phyloP scores from a whole-genome alignment of 2,113 vertebrate genomes.

The Xenopus tropicalis region UCB_Xtro_10.0 CM004452.2:15909501-15910000 shows the following conservation, averaged over 20 bases:
- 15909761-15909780: conserved; percentile 35
- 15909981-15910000: too few species aligned
- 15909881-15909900: conserved; percentile 10
- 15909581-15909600: too few species aligned
- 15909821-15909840: conserved; percentile 7
- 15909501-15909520: too few species aligned
- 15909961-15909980: too few species aligned
- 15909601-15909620: too few species aligned
- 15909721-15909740: conserved; percentile 31
- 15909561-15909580: too few species aligned
- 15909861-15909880: conserved; percentile 20
- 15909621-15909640: background rate
- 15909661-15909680: conserved; percentile 17
- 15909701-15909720: conserved; percentile 19
- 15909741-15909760: conserved; percentile 25
- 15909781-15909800: conserved; percentile 43
- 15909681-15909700: conserved; percentile 22
- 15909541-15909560: too few species aligned
- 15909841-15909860: conserved; percentile 32
- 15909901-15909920: background rate
- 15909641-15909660: conserved; percentile 21
- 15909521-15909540: too few species aligned
- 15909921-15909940: conserved; percentile 5
- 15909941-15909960: background rate
- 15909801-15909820: conserved; percentile 37